These are phyloP conservation scores for Gila robusta DNA, from an alignment of 2,797 vertebrate species.

Conservation along the genomic window DNA sequence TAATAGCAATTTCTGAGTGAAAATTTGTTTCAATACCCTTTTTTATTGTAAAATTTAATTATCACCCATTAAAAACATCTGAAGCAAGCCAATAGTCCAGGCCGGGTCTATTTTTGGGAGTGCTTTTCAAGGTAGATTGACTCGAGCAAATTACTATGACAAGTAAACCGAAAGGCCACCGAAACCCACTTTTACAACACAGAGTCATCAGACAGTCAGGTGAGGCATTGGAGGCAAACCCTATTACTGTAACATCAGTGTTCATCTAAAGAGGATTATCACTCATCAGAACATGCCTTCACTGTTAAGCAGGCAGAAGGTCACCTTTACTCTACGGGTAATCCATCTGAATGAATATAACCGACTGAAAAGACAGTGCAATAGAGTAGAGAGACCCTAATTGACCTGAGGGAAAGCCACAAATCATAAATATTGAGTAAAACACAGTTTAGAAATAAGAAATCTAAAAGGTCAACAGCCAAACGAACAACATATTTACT, in stretches of 20 bases:
- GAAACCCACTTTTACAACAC: conserved; percentile 55
- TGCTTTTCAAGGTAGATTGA: conserved; percentile 66
- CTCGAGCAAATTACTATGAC: conserved; percentile 73
- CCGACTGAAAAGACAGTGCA: background rate
- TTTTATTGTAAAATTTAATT: background rate
- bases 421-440: background rate
- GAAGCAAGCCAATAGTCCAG: conserved; percentile 22
- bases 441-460: background rate
- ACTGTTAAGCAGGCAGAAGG: conserved; percentile 55
- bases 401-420: background rate
- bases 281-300: conserved; percentile 57
- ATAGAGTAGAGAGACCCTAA: background rate
- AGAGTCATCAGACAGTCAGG: conserved; percentile 55
- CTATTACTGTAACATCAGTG: conserved; percentile 55
- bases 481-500: background rate
- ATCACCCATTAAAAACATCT: background rate
- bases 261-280: conserved; percentile 44
- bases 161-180: conserved; percentile 67
- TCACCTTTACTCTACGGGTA: conserved; percentile 38
- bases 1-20: background rate
- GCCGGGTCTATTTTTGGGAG: conserved; percentile 64
- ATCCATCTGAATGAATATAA: conserved; percentile 12
- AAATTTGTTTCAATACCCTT: background rate
- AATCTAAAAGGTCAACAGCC: background rate
- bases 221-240: conserved; percentile 50